Evolutionary conservation across 2,113 vertebrate genomes (phyloP).

Genomic region (Malurus cyaneus): DNA sequence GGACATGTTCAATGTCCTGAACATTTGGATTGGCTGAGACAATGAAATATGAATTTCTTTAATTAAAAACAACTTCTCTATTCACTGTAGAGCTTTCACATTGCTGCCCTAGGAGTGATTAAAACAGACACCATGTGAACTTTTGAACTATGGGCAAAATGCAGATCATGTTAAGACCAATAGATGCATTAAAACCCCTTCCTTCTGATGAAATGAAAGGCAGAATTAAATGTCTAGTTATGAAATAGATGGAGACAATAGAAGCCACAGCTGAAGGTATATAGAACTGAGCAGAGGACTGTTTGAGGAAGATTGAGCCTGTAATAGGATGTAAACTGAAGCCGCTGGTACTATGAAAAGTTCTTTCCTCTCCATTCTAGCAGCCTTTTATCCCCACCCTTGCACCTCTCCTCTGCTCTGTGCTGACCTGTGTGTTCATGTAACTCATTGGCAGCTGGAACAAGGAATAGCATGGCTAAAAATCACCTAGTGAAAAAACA

Average conservation of each 20-base stretch:
- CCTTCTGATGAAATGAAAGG: not conserved
- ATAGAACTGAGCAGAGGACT: not conserved
- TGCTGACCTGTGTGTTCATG: not conserved
- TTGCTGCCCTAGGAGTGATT: not conserved
- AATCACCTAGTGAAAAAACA: not conserved
- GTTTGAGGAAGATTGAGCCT: not conserved
- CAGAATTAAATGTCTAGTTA: not conserved
- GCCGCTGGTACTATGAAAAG: not conserved
- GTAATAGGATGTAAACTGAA: not conserved
- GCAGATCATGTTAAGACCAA: not conserved
- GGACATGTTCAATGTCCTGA: not conserved
- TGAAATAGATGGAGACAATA: not conserved
- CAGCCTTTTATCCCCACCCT: not conserved
- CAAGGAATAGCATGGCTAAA: not conserved
- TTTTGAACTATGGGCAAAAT: not conserved
- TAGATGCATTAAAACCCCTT: not conserved
- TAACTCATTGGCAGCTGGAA: not conserved
- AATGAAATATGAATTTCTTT: not conserved
- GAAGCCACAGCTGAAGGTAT: not conserved
- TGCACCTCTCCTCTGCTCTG: not conserved
- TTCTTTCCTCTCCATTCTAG: not conserved
- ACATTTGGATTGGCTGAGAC: not conserved
- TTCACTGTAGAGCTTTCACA: not conserved
- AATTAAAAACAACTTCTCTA: not conserved
- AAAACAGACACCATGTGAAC: fast-evolving